phyloP scores from a whole-genome alignment of 2,797 vertebrate species.

The Atherinosoma microstoma region DNA sequence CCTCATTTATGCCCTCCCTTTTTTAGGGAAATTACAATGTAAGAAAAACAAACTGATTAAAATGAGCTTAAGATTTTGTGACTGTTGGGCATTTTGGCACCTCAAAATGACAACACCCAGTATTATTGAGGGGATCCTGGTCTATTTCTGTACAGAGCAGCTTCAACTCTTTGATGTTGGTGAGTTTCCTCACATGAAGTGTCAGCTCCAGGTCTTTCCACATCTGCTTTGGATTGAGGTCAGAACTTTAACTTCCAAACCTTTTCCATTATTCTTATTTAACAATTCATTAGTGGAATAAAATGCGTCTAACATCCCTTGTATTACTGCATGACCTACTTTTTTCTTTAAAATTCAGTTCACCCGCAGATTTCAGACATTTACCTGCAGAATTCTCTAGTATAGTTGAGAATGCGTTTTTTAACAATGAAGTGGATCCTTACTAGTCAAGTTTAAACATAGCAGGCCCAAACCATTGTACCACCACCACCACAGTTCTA shows the following conservation, averaged over 20 bases:
- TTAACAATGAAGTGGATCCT: fast-evolving
- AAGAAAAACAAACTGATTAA: background rate
- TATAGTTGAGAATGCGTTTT: background rate
- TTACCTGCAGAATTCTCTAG: background rate
- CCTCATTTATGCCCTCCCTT: background rate
- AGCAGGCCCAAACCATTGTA: background rate
- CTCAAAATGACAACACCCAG: background rate
- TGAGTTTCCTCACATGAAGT: background rate
- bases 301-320: background rate
- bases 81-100: background rate
- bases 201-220: background rate
- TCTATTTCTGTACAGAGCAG: background rate
- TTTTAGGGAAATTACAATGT: background rate
- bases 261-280: background rate
- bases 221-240: background rate
- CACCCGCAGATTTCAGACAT: background rate
- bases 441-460: background rate
- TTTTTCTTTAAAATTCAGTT: background rate
- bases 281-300: background rate
- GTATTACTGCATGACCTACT: background rate
- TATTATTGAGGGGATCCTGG: background rate
- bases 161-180: background rate
- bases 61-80: background rate
- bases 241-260: background rate
- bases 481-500: background rate